phyloP scores from a whole-genome alignment of 2,797 vertebrate species.

The Sebastes reedi region DNA sequence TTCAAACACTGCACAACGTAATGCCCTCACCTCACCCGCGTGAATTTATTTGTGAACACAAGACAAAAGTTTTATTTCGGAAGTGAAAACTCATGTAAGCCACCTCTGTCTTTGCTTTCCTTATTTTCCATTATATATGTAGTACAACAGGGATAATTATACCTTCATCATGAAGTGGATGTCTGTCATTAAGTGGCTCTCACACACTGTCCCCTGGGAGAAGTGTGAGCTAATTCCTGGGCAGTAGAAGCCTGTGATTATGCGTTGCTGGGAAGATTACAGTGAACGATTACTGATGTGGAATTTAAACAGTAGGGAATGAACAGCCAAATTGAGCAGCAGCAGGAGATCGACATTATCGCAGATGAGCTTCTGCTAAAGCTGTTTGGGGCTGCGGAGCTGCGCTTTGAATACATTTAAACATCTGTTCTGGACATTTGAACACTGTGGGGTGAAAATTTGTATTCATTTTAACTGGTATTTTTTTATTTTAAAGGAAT shows the following conservation, averaged over 20 bases:
- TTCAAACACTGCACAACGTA: not conserved
- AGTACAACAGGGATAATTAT: slow-evolving; percentile 49
- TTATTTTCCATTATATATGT: not conserved
- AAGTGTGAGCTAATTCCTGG: slow-evolving; percentile 63
- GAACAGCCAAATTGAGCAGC: slow-evolving; percentile 49
- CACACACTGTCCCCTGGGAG: slow-evolving; percentile 43
- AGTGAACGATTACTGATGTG: slow-evolving; percentile 71
- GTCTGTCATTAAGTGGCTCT: slow-evolving; percentile 52
- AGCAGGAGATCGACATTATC: slow-evolving; percentile 45
- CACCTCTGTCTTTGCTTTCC: not conserved
- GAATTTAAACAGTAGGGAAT: slow-evolving; percentile 56
- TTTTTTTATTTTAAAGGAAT: not conserved
- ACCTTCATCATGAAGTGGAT: slow-evolving; percentile 53
- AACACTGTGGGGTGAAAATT: not conserved
- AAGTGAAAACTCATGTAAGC: not conserved
- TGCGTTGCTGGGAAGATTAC: slow-evolving; percentile 71
- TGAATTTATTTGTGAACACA: not conserved
- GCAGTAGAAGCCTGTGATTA: slow-evolving; percentile 70
- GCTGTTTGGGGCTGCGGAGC: not conserved
- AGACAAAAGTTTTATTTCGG: not conserved
- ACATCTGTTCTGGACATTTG: not conserved
- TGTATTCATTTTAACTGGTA: not conserved
- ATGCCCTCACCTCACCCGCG: not conserved
- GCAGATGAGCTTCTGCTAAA: slow-evolving; percentile 24
- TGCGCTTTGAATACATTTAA: not conserved